Evolutionary conservation across 2,113 vertebrate genomes (phyloP).

Genomic region (Antechinus flavipes): DNA sequence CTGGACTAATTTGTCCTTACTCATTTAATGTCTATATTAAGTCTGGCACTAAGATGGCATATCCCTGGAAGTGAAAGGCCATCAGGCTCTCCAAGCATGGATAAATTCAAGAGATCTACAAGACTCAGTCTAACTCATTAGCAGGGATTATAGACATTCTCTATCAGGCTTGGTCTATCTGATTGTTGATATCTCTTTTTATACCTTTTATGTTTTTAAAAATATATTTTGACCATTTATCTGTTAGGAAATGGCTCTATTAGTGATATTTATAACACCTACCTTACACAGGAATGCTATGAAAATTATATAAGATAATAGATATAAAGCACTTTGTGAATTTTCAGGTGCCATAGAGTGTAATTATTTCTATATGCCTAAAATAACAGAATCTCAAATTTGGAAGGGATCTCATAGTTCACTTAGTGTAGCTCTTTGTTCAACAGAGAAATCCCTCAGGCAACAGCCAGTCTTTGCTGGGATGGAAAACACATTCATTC

Average conservation of each 20-base stretch:
- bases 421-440: not conserved
- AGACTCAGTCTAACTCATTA: not conserved
- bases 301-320: not conserved
- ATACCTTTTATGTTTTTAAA: not conserved
- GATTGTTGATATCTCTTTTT: not conserved
- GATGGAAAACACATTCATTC: not conserved
- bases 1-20: not conserved
- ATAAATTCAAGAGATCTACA: not conserved
- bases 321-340: not conserved
- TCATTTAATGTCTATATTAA: not conserved
- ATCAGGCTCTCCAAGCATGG: too few species aligned
- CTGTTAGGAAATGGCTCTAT: not conserved
- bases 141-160: not conserved
- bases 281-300: not conserved
- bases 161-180: not conserved
- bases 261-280: not conserved
- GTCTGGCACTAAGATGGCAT: too few species aligned
- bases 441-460: not conserved
- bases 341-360: not conserved
- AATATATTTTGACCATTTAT: not conserved
- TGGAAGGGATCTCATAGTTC: not conserved
- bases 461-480: not conserved
- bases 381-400: not conserved
- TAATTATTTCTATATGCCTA: not conserved
- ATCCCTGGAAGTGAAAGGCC: too few species aligned